phyloP scores from a whole-genome alignment of 1,140 invertebrate genomes.

The Cydia strobilella region DNA sequence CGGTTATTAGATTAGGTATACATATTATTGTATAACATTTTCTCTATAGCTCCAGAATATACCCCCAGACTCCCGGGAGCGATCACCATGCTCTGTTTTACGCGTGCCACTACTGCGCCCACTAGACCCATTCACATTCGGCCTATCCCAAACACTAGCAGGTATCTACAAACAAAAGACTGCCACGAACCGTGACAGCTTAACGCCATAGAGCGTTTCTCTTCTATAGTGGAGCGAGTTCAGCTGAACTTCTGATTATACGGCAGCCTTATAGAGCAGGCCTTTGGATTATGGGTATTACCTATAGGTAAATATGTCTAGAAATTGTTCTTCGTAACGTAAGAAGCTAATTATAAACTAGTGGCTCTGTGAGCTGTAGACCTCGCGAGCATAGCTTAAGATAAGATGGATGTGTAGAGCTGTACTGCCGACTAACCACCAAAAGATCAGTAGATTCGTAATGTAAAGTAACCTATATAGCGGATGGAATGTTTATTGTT shows the following conservation, averaged over 20 bases:
- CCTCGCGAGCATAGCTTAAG: no score
- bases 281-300: background rate
- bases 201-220: background rate
- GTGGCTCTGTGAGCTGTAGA: no score
- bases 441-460: no score
- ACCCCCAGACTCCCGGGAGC: slow-evolving; percentile 7
- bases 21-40: background rate
- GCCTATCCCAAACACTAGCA: slow-evolving; percentile 9
- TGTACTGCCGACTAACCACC: no score
- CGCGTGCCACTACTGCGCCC: slow-evolving; percentile 11
- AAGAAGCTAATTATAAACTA: no score
- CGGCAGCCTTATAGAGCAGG: background rate
- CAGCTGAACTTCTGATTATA: slow-evolving; percentile 1
- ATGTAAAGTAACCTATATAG: no score
- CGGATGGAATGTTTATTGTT: no score
- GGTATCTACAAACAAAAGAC: background rate
- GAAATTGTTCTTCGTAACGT: background rate
- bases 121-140: slow-evolving; percentile 12
- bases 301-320: background rate
- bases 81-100: slow-evolving; percentile 9
- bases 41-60: background rate
- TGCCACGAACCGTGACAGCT: background rate
- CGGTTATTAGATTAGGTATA: no score
- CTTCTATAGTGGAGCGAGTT: background rate
- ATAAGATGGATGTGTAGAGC: no score